A percentile compares a stretch with the other conserved stretches of the same genome.
These are phyloP conservation scores for Euglossa dilemma DNA, from an alignment of 1,140 invertebrate species.

Conservation along the genomic window DNA sequence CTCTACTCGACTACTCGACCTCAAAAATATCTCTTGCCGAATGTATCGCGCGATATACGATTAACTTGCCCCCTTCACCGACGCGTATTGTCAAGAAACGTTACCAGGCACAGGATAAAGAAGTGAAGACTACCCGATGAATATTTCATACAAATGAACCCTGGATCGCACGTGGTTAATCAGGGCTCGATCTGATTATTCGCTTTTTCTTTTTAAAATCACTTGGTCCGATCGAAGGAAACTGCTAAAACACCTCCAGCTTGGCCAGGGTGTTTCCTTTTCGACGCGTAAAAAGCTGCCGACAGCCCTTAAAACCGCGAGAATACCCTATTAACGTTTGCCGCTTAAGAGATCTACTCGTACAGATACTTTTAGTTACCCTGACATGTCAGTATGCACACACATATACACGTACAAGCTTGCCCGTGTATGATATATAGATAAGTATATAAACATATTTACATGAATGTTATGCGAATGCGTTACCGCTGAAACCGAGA, in stretches of 20 bases:
- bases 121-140: too few relatives aligned
- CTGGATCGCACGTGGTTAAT: slow-evolving; percentile 25
- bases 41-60: too few relatives aligned
- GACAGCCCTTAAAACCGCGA: slow-evolving; percentile 53
- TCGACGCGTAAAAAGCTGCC: slow-evolving; percentile 24
- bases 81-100: too few relatives aligned
- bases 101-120: too few relatives aligned
- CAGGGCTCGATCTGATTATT: background rate
- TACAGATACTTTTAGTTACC: slow-evolving; percentile 61
- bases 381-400: slow-evolving; percentile 62
- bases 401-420: slow-evolving; percentile 62
- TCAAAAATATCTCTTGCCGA: too few relatives aligned
- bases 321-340: slow-evolving; percentile 53
- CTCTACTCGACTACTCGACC: too few relatives aligned
- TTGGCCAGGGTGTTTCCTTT: background rate
- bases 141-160: background rate
- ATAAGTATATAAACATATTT: slow-evolving; percentile 57
- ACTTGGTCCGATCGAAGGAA: slow-evolving; percentile 45
- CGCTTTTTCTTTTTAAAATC: slow-evolving; percentile 26
- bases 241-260: background rate
- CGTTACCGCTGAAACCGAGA: slow-evolving; percentile 58
- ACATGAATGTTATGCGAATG: slow-evolving; percentile 60
- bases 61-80: too few relatives aligned
- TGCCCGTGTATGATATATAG: slow-evolving; percentile 53
- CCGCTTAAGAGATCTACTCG: slow-evolving; percentile 48